Evolutionary conservation across 2,888 invertebrate species (phyloP).

Genomic region (Sturmia bella): DNA sequence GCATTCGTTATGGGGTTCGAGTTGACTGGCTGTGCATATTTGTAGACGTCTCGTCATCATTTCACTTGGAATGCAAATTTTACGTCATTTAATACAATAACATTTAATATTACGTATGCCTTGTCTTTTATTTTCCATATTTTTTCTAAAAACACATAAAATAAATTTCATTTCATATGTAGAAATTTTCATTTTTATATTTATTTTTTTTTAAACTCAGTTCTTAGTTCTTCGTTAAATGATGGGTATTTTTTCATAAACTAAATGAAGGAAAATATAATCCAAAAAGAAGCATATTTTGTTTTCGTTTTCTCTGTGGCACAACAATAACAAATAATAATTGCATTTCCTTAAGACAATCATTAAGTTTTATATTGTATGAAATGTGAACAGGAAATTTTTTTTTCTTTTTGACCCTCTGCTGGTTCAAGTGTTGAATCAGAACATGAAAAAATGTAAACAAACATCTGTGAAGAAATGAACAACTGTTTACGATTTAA

Average conservation of each 20-base stretch:
- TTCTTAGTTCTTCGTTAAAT: slow-evolving; percentile 13
- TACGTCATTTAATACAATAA: slow-evolving; percentile 64
- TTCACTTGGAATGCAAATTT: slow-evolving; percentile 10
- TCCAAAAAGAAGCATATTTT: slow-evolving; percentile 3
- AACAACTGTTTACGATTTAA: too few species aligned
- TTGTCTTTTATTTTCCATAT: slow-evolving; percentile 37
- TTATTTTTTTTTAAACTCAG: slow-evolving; percentile 21
- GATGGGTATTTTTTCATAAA: slow-evolving; percentile 17
- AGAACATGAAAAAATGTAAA: slow-evolving; percentile 11
- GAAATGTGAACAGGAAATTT: slow-evolving; percentile 43
- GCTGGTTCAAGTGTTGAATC: slow-evolving; percentile 40
- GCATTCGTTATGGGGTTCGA: not conserved
- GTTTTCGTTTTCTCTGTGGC: slow-evolving; percentile 14
- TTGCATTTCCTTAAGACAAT: slow-evolving; percentile 77
- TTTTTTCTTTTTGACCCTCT: slow-evolving; percentile 47
- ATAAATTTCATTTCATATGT: slow-evolving; percentile 67
- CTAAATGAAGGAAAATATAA: slow-evolving; percentile 49
- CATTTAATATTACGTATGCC: slow-evolving; percentile 33
- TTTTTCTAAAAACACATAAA: slow-evolving; percentile 63
- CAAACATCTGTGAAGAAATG: too few species aligned
- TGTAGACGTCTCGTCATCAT: slow-evolving; percentile 67
- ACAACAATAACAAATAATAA: slow-evolving; percentile 72
- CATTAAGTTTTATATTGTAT: slow-evolving; percentile 69
- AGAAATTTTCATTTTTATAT: slow-evolving; percentile 52
- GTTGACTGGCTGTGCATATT: not conserved